These are phyloP conservation scores for Drosophila takahashii DNA, from an alignment of 1,140 invertebrate species.

Conservation along the genomic window DNA sequence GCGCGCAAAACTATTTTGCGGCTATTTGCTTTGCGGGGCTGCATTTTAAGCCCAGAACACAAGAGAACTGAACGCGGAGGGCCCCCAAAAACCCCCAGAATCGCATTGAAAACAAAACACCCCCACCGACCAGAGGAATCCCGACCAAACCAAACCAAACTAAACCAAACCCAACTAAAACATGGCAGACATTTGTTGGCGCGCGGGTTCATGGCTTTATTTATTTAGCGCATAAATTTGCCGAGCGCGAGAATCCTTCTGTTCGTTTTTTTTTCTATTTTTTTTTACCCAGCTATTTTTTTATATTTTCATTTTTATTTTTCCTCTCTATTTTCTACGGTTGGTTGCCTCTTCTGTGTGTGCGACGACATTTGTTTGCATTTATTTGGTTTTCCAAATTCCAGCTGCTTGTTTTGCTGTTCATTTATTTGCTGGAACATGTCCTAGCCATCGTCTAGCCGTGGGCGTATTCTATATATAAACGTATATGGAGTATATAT, in stretches of 20 bases:
- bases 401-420: constrained; percentile 28
- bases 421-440: constrained; percentile 36
- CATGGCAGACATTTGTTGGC: constrained; percentile 59
- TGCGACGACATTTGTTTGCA: constrained; percentile 74
- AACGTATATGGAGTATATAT: not conserved
- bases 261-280: constrained; percentile 14
- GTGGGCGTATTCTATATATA: constrained; percentile 43
- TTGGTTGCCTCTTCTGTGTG: constrained; percentile 45
- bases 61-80: not conserved
- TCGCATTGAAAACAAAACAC: constrained; percentile 11
- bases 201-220: constrained; percentile 78
- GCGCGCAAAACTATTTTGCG: constrained; percentile 74
- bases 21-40: constrained; percentile 73
- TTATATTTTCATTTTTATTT: constrained; percentile 23
- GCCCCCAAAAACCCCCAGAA: constrained; percentile 17
- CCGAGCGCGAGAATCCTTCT: constrained; percentile 59
- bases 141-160: not conserved
- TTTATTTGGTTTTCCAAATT: constrained; percentile 73
- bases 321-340: constrained; percentile 40
- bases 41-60: constrained; percentile 55
- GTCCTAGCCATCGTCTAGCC: constrained; percentile 57
- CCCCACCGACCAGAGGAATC: constrained; percentile 5
- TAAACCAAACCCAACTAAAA: constrained; percentile 32
- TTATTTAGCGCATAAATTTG: constrained; percentile 83
- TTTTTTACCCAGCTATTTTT: constrained; percentile 22